Conservation (phyloP, 2,797 vertebrate species). For the Artibeus lituratus region DNA sequence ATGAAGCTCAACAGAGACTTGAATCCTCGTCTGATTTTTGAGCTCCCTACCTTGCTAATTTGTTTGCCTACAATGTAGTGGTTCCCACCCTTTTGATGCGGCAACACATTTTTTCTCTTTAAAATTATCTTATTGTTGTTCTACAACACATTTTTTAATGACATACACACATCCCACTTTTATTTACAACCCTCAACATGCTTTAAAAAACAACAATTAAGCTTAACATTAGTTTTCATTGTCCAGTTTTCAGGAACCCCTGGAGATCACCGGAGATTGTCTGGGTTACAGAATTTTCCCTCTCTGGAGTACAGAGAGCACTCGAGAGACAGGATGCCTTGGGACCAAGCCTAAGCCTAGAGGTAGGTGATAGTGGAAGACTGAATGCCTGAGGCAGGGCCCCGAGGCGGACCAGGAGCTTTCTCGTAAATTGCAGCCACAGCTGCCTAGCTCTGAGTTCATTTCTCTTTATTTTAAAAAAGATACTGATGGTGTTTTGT, state of each 20-base stretch:
- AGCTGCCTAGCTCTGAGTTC: neutral
- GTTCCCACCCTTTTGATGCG: neutral
- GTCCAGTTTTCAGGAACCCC: neutral
- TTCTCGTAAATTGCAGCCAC: neutral
- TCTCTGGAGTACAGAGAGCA: neutral
- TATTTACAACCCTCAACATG: neutral
- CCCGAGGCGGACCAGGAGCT: neutral
- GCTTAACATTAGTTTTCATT: neutral
- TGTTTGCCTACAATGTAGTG: neutral
- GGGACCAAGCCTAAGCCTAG: neutral
- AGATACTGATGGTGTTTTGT: neutral
- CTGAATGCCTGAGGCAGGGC: neutral
- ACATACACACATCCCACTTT: neutral
- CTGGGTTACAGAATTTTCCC: neutral
- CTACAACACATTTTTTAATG: neutral
- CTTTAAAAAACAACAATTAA: neutral
- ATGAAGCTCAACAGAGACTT: neutral
- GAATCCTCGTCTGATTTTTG: neutral
- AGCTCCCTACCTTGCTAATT: neutral
- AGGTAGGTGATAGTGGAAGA: neutral
- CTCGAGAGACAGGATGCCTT: neutral
- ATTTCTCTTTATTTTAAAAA: neutral
- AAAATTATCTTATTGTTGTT: too few species aligned
- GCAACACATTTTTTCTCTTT: neutral
- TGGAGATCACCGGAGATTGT: neutral